phyloP scores from a whole-genome alignment of 2,113 vertebrate genomes.

The Echinops telfairi region DNA sequence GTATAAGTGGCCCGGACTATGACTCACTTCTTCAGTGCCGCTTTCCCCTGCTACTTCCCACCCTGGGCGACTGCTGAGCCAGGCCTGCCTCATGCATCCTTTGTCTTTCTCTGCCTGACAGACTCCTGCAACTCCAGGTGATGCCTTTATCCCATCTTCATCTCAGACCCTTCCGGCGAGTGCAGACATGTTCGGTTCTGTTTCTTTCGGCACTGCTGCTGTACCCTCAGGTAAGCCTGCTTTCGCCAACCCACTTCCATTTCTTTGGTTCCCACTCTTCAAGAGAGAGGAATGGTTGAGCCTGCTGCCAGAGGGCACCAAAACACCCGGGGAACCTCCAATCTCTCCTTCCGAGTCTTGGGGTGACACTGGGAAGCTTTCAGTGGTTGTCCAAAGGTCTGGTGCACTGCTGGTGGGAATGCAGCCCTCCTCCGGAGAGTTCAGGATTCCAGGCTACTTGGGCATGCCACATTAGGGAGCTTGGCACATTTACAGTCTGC shows the following conservation, averaged over 20 bases:
- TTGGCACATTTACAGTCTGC: not conserved
- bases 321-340: not conserved
- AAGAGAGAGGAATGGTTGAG: not conserved
- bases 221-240: slow-evolving; percentile 97
- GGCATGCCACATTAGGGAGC: not conserved
- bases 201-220: slow-evolving; percentile 95
- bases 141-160: slow-evolving; percentile 95
- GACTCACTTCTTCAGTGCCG: not conserved
- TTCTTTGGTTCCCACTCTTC: not conserved
- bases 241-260: not conserved
- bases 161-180: slow-evolving; percentile 93
- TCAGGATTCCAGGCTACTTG: not conserved
- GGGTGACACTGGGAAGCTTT: not conserved
- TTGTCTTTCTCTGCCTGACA: slow-evolving; percentile 82
- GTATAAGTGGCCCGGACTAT: fast-evolving
- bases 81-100: not conserved
- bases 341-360: not conserved
- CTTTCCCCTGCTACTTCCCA: not conserved
- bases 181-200: slow-evolving; percentile 94
- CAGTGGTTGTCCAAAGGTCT: not conserved
- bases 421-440: not conserved
- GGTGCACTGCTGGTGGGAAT: not conserved
- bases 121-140: slow-evolving; percentile 98
- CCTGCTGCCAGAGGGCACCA: not conserved
- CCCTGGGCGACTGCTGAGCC: not conserved